Percentiles rank a stretch among this genome's conserved stretches.
These are phyloP conservation scores for Megaceryle maxima DNA, from an alignment of 2,113 vertebrate genomes.

Conservation along the genomic window DNA sequence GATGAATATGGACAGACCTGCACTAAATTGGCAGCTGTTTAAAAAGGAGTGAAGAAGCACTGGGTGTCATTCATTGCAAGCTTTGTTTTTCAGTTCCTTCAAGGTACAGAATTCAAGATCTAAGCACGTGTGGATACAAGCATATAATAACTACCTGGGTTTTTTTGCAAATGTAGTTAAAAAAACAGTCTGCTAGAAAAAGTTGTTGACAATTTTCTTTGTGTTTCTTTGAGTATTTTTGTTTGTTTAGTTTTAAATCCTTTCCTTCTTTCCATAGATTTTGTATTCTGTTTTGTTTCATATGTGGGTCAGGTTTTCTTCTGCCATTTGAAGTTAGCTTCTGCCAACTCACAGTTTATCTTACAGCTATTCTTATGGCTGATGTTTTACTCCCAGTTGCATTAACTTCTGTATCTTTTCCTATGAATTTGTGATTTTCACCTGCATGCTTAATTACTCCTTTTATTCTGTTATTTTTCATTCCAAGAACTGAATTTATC, in stretches of 20 bases:
- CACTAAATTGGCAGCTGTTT: neutral
- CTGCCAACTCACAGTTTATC: neutral
- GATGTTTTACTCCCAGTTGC: neutral
- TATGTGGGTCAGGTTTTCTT: neutral
- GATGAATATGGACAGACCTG: neutral
- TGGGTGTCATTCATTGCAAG: neutral
- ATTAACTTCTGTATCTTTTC: neutral
- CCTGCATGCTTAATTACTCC: neutral
- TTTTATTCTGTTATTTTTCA: neutral
- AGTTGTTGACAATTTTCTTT: neutral
- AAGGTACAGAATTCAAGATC: neutral
- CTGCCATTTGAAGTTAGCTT: neutral
- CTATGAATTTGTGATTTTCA: neutral
- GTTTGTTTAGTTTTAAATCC: neutral
- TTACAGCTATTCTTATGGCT: neutral
- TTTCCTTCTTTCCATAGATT: neutral
- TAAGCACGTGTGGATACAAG: neutral
- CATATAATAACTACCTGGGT: neutral
- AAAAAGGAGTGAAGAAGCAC: neutral
- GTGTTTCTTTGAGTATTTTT: neutral
- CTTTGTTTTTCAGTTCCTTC: neutral
- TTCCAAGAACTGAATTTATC: neutral
- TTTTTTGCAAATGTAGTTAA: neutral
- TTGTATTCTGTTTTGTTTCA: neutral
- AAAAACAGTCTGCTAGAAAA: neutral